A percentile compares a stretch with the other conserved stretches of the same genome.
Evolutionary conservation across 2,113 vertebrate genomes (phyloP).

Genomic region (Trematomus loennbergii): DNA sequence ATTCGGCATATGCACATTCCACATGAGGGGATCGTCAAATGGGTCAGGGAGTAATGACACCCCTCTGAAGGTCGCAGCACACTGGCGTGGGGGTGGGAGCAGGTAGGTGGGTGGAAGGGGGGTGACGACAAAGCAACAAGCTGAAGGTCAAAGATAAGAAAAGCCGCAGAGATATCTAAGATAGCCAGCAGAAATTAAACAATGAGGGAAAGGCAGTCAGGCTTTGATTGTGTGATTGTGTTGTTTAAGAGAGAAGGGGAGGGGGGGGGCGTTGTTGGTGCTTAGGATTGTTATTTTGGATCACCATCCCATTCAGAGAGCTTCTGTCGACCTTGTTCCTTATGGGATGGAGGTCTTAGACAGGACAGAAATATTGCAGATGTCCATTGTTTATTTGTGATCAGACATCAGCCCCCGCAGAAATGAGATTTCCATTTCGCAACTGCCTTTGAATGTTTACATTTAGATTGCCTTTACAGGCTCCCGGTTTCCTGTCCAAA

Average conservation of each 20-base stretch:
- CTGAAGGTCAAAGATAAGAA: slow-evolving; percentile 99
- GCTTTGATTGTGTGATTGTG: slow-evolving; percentile 90
- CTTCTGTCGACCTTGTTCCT: slow-evolving; percentile 82
- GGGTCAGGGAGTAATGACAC: slow-evolving; percentile 97
- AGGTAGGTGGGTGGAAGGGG: slow-evolving; percentile 76
- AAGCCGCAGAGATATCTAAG: slow-evolving; percentile 87
- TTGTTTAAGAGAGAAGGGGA: slow-evolving; percentile 80
- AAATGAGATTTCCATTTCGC: slow-evolving; percentile 80
- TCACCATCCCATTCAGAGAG: slow-evolving; percentile 71
- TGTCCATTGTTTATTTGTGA: slow-evolving; percentile 84
- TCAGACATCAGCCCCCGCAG: slow-evolving; percentile 61
- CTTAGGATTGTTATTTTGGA: slow-evolving; percentile 89
- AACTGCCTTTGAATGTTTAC: slow-evolving; percentile 60
- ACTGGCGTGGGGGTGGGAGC: slow-evolving; percentile 80
- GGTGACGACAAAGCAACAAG: slow-evolving; percentile 88
- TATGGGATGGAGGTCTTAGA: slow-evolving; percentile 74
- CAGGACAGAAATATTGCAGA: slow-evolving; percentile 77
- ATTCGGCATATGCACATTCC: slow-evolving; percentile 96
- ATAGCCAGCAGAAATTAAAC: slow-evolving; percentile 90
- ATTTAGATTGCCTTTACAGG: slow-evolving; percentile 70
- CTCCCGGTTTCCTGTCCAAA: slow-evolving; percentile 60
- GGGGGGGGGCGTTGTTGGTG: not conserved
- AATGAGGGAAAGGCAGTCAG: slow-evolving; percentile 83
- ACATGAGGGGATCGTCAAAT: slow-evolving; percentile 93
- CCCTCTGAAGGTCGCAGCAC: slow-evolving; percentile 95